Base-by-base conservation (phyloP, 2,888 invertebrate species). In the Erebia aethiops region DNA sequence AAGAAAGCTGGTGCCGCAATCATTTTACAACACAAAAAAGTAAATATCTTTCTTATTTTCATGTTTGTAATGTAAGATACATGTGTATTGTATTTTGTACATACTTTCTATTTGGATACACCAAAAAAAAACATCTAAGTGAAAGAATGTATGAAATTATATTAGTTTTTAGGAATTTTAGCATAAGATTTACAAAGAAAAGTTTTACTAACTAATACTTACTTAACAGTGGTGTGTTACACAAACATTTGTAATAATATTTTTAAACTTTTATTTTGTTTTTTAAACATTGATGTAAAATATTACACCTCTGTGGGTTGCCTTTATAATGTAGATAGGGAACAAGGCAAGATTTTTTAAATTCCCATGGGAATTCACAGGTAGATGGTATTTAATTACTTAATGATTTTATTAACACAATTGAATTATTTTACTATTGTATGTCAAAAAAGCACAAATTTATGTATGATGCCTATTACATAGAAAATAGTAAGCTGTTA, bases 1-100 rank as follows among this genome's bases (percentile, higher is more conserved):
- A 67, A 77, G 76, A 72, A 74, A 76, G 80, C 82, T 64, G 80
- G 77, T 79, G 77, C 80, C 71, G 79, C 84, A 75, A 71, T 80
- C 79, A 78, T 77, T 76, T 80, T 76, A 82, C 82, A 78, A 79
- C 79, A 80, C 72, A 70, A 81, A 84, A 91, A 92, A 91, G 92
- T 93, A 92, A 92, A 87, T 92, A 91, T 92, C 78, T 67, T 84
- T 73, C 64, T 21, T 62, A 75, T 74, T 71, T 72, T 88, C 86
- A 80, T 83, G 86, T 82, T 86, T 87, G 77, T 83, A 85, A 85
- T 71, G 76, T 86, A 81, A 78, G 75, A 75, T 79, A 87, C 35
- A 35, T 35, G 7, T 84, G 86, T 81, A 79, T 83, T 84, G 80
- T 79, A 75, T 82, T 83, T 84, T 84, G 76, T 84, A 70, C 67